Evolutionary conservation across 1,140 invertebrate genomes (phyloP).

Genomic region (Lethrus apterus): DNA sequence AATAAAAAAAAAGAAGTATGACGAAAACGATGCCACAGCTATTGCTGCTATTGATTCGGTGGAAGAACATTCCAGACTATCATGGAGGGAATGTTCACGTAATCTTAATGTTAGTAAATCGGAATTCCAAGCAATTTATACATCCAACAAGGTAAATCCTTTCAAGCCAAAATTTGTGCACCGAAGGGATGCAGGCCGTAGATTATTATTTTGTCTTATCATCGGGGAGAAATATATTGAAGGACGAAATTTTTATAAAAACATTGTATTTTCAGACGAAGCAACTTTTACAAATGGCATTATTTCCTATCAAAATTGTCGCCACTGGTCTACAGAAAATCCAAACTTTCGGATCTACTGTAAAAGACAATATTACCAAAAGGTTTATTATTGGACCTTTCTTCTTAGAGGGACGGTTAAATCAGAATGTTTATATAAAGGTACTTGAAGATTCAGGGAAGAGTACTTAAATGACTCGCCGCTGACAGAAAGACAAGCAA

Average conservation of each 20-base stretch:
- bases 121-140: no score
- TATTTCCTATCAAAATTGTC: not conserved
- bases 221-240: not conserved
- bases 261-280: slow-evolving; percentile 2
- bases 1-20: not conserved
- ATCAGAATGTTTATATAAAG: no score
- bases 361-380: slow-evolving; percentile 3
- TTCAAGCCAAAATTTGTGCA: not conserved
- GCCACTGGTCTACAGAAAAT: slow-evolving; percentile 1
- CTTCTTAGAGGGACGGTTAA: no score
- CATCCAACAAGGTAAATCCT: no score
- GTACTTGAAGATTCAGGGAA: no score
- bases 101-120: not conserved
- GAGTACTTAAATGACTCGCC: no score
- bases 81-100: not conserved
- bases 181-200: not conserved
- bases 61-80: not conserved
- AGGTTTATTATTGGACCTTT: no score
- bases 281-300: not conserved
- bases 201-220: no score
- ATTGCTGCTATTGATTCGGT: slow-evolving; percentile 2
- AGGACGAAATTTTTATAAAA: slow-evolving; percentile 1
- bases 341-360: not conserved
- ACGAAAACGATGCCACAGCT: not conserved
- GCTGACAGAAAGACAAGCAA: no score